A percentile compares a stretch with the other conserved stretches of the same genome.
These are phyloP conservation scores for Meandrusa payeni DNA, from an alignment of 2,888 invertebrate genomes.

Conservation along the genomic window DNA sequence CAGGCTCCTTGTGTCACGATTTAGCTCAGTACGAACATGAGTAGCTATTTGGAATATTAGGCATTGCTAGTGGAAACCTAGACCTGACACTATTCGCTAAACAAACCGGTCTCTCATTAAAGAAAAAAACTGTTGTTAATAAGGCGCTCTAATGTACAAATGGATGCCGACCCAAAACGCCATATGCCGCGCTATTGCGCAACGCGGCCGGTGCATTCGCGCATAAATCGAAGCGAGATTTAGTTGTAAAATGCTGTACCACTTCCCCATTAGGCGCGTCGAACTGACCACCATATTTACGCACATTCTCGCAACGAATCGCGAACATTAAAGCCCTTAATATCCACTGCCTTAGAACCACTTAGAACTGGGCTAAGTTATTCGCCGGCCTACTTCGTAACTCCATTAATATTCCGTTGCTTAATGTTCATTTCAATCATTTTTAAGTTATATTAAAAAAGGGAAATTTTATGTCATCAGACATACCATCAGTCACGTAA, in stretches of 20 bases:
- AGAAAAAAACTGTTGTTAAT: no score
- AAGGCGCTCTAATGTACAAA: no score
- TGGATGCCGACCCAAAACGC: conserved; percentile 18
- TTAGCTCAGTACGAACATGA: no score
- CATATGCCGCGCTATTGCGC: conserved; percentile 9
- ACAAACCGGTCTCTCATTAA: no score
- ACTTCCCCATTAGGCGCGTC: conserved; percentile 6
- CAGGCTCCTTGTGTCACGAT: no score
- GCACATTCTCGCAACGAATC: background rate
- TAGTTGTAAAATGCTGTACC: conserved; percentile 7
- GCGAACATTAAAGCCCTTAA: conserved; percentile 2
- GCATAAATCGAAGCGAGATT: conserved; percentile 10
- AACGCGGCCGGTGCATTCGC: background rate
- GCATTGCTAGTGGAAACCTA: no score
- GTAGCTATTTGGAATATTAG: no score
- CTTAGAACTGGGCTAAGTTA: conserved; percentile 11
- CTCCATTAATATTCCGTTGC: no score
- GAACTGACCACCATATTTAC: background rate
- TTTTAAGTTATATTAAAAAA: no score
- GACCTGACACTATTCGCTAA: no score
- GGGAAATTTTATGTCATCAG: no score
- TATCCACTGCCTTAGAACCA: conserved; percentile 11
- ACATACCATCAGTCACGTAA: no score
- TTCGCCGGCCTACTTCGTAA: conserved; percentile 13
- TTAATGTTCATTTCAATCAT: background rate